These are phyloP conservation scores for Pharmacophagus antenor DNA, from an alignment of 2,888 invertebrate species.

Conservation along the genomic window DNA sequence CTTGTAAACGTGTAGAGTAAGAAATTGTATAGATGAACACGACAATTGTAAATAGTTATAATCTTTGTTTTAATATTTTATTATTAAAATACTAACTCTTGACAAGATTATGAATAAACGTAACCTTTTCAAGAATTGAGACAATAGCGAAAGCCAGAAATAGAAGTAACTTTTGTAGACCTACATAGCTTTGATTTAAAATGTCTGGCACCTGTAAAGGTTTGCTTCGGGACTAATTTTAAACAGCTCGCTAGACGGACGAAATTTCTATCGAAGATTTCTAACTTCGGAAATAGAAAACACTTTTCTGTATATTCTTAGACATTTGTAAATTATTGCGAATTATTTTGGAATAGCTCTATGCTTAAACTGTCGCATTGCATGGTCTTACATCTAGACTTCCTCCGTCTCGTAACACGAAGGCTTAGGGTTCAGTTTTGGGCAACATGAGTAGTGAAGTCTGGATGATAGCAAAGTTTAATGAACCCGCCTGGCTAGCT, in stretches of 20 bases:
- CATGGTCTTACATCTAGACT: too few relatives aligned
- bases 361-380: too few relatives aligned
- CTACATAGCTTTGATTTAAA: background rate
- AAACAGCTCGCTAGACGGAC: background rate
- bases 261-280: background rate
- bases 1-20: too few relatives aligned
- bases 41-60: too few relatives aligned
- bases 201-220: background rate
- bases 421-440: too few relatives aligned
- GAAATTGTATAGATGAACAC: too few relatives aligned
- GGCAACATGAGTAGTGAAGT: too few relatives aligned
- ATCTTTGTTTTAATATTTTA: too few relatives aligned
- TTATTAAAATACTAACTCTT: too few relatives aligned
- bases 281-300: background rate
- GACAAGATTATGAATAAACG: background rate
- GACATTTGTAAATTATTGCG: background rate
- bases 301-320: background rate
- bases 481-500: too few relatives aligned
- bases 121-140: slow-evolving; percentile 6
- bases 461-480: too few relatives aligned
- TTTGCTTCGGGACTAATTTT: background rate
- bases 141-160: slow-evolving; percentile 1
- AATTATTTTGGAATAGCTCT: background rate
- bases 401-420: too few relatives aligned
- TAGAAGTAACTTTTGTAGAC: background rate